A percentile compares a stretch with the other conserved stretches of the same genome.
Conservation (phyloP, 2,113 vertebrate genomes). For the Bubalus kerabau region DNA sequence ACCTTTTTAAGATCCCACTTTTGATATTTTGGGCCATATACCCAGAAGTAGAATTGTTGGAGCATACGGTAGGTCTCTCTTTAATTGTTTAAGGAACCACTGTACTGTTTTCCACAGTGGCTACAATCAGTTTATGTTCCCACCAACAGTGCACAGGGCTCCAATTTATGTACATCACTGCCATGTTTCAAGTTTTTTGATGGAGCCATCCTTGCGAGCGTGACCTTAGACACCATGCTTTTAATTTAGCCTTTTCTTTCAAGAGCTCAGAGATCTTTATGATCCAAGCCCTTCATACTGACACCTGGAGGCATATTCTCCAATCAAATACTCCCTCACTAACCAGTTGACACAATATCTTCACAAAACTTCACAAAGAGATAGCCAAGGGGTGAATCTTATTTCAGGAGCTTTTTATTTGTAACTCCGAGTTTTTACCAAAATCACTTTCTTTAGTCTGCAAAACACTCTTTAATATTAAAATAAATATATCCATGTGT, state of each 20-base stretch:
- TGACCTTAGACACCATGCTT: background rate
- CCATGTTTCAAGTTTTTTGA: background rate
- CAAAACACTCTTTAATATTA: background rate
- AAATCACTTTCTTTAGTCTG: background rate
- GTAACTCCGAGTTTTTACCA: background rate
- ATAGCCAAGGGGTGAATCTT: background rate
- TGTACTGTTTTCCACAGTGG: background rate
- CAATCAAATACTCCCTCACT: background rate
- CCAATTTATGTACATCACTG: background rate
- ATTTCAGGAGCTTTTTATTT: background rate
- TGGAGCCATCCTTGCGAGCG: background rate
- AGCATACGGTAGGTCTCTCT: background rate
- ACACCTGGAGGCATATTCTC: background rate
- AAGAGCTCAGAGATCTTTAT: background rate
- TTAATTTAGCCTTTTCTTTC: background rate
- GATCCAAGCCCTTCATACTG: background rate
- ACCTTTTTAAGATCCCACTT: background rate
- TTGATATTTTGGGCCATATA: background rate
- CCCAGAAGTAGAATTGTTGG: background rate
- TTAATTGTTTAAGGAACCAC: background rate
- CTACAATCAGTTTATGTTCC: background rate
- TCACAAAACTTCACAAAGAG: background rate
- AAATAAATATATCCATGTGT: background rate
- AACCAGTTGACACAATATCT: background rate
- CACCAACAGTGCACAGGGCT: background rate